Evolutionary conservation across 2,797 vertebrate genomes (phyloP).

Genomic region (Chloroceryle inda): DNA sequence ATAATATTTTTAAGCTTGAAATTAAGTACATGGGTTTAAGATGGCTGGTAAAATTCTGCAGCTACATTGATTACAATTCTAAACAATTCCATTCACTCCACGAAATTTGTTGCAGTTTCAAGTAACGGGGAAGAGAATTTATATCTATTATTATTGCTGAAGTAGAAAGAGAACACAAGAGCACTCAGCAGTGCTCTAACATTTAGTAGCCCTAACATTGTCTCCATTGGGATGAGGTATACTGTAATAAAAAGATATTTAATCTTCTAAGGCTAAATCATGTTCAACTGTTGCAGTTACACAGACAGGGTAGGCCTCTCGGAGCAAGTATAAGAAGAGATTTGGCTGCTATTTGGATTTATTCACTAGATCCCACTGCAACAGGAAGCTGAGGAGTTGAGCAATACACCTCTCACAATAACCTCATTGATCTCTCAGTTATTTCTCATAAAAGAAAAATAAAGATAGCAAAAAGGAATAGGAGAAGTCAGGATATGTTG

Average conservation of each 20-base stretch:
- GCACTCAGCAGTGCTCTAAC: not conserved
- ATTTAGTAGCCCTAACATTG: not conserved
- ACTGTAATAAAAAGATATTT: not conserved
- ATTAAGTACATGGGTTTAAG: not conserved
- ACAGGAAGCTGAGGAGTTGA: not conserved
- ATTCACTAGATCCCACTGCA: not conserved
- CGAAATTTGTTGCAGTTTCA: not conserved
- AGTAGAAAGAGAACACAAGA: not conserved
- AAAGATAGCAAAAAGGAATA: not conserved
- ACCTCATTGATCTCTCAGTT: constrained; percentile 27
- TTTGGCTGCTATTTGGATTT: not conserved
- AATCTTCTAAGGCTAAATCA: not conserved
- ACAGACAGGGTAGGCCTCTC: not conserved
- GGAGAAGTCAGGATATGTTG: not conserved
- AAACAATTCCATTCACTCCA: not conserved
- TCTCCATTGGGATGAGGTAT: not conserved
- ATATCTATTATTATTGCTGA: not conserved
- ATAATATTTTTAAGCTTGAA: not conserved
- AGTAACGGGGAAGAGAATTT: not conserved
- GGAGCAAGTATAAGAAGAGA: not conserved
- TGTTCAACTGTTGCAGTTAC: not conserved
- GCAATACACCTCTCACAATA: not conserved
- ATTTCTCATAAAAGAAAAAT: constrained; percentile 26
- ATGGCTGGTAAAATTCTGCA: not conserved
- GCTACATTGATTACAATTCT: not conserved